Conservation (phyloP, 2,113 vertebrate genomes). For the Nothoprocta perdicaria region DNA sequence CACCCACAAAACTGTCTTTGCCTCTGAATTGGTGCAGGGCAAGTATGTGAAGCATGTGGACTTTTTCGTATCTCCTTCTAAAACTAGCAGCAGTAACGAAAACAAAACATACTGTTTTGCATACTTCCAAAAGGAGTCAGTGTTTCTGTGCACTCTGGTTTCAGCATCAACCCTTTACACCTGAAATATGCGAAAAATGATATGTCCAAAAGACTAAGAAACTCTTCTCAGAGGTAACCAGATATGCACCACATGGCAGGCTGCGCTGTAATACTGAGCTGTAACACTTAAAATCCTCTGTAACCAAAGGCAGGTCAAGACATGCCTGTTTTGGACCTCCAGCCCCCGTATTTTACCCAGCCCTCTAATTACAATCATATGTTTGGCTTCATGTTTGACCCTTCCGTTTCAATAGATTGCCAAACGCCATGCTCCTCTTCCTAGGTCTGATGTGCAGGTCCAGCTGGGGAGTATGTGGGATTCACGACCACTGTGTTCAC, state of each 20-base stretch:
- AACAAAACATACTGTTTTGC: neutral
- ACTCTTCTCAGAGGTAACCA: conserved; percentile 56
- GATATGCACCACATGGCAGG: conserved; percentile 51
- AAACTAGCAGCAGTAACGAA: neutral
- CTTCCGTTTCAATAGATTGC: conserved; percentile 29
- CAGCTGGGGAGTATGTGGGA: neutral
- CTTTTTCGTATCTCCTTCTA: conserved; percentile 42
- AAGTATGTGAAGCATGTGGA: neutral
- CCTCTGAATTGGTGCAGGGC: conserved; percentile 23
- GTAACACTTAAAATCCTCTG: conserved; percentile 69
- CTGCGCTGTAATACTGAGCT: neutral
- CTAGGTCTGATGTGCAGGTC: conserved; percentile 2
- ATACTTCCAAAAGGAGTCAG: conserved; percentile 10
- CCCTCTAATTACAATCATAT: conserved; percentile 69
- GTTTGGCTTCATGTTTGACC: conserved; percentile 66
- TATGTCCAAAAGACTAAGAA: conserved; percentile 26
- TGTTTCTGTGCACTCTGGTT: neutral
- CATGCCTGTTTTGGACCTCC: conserved; percentile 66
- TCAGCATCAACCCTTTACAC: conserved; percentile 30
- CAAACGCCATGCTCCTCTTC: conserved; percentile 18
- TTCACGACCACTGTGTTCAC: neutral
- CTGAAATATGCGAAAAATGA: conserved; percentile 53
- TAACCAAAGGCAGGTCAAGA: conserved; percentile 64
- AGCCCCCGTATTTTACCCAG: conserved; percentile 68
- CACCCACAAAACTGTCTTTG: neutral